Evolutionary conservation across 2,888 invertebrate species (phyloP), one percentile per base, ranked within the genome.

Genomic region (Lamellibrachia satsuma): DNA sequence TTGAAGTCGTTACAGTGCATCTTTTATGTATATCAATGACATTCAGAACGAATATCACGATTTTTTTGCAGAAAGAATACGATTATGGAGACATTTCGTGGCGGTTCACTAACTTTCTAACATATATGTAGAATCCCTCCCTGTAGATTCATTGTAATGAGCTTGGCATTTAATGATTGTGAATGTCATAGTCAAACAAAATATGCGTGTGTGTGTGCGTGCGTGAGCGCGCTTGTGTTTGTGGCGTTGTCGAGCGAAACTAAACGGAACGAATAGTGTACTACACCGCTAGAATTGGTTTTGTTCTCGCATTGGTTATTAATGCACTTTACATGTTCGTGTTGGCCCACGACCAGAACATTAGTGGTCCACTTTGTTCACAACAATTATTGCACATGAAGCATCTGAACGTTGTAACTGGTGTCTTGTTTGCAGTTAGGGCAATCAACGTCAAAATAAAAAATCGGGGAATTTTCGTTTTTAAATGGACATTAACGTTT

Each of bases 31-130:
- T 57, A 57, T 57, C 15, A 11, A 57, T 57, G 8, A 15, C 39
- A 39, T 39, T 39, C 39, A 39, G 11, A 15, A 57, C 15, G 57
- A 57, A 57, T 57, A 75, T 22, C 6, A n/a, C n/a, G 15, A 75
- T 22, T 75, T 6, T 22, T 75, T n/a, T n/a, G 22, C 22, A 75
- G 75, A n/a, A 22, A 15, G 22, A 6, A 22, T 75, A 75, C 75
- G 75, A 75, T 75, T 75, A 75, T 75, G 75, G 75, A n/a, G 22
- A 75, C 15, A 75, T 75, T 75, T 75, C 75, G 75, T 75, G 75
- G 75, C 75, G 22, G 6, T 75, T 75, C 75, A 15, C 75, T 22
- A n/a, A 75, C 75, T 75, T 75, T 75, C 75, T 75, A n/a, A 15
- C 75, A 3, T 22, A n/a, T n/a, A n/a, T n/a, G n/a, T n/a, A 6